Conservation (phyloP, 2,888 invertebrate genomes). For the Sympetrum striolatum region DNA sequence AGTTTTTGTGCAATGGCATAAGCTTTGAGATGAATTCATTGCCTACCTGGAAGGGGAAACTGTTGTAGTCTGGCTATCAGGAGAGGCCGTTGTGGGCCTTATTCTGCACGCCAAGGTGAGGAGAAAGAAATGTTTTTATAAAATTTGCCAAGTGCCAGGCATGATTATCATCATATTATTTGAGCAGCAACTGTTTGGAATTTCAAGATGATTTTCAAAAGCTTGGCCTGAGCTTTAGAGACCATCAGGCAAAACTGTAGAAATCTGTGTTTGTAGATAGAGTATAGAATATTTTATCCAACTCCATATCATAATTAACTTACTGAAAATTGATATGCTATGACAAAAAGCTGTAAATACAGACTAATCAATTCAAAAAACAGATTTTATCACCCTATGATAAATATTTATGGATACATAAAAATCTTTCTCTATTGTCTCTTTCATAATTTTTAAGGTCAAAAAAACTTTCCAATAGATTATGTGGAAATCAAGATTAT, state of each 20-base stretch:
- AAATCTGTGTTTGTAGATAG: not conserved
- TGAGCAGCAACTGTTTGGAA: not conserved
- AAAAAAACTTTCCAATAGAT: too few species aligned
- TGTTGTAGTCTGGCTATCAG: conserved; percentile 53
- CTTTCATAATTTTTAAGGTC: too few species aligned
- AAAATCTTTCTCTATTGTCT: too few species aligned
- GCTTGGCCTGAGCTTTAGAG: not conserved
- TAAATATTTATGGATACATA: too few species aligned
- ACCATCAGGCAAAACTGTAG: not conserved
- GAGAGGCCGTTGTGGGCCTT: conserved; percentile 52
- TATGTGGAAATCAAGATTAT: too few species aligned
- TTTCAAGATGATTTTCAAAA: not conserved
- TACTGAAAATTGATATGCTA: too few species aligned
- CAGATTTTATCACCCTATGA: too few species aligned
- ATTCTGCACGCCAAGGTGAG: conserved; percentile 52
- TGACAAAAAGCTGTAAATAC: too few species aligned
- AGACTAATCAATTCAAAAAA: too few species aligned
- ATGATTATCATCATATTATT: not conserved
- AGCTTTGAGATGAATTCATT: conserved; percentile 28
- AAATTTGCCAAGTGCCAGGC: not conserved
- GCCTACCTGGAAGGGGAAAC: conserved; percentile 54
- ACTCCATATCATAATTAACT: too few species aligned
- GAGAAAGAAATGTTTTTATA: conserved; percentile 36
- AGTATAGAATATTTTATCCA: too few species aligned
- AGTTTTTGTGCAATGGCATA: conserved; percentile 9